Evolutionary conservation across 2,888 invertebrate genomes (phyloP).

Genomic region (Acanthosepion lycidas): DNA sequence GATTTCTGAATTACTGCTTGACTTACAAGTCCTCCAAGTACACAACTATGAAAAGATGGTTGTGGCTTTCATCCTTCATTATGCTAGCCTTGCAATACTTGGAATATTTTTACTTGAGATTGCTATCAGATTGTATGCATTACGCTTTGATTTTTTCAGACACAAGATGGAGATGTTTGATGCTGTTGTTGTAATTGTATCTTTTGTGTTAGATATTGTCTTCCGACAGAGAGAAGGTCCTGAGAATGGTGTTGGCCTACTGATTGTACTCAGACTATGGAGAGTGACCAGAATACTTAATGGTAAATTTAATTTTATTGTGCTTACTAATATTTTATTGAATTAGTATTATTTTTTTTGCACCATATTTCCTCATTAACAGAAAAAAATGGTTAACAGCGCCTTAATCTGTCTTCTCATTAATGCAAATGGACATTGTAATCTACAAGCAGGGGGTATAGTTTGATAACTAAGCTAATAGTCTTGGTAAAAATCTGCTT

Average conservation of each 20-base stretch:
- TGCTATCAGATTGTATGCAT: slow-evolving; percentile 70
- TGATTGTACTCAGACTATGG: slow-evolving; percentile 75
- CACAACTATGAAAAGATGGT: slow-evolving; percentile 58
- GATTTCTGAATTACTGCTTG: slow-evolving; percentile 74
- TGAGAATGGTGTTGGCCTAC: slow-evolving; percentile 71
- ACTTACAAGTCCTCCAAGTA: slow-evolving; percentile 70
- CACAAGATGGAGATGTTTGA: slow-evolving; percentile 76
- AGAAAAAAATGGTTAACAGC: too few relatives aligned
- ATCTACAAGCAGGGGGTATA: too few relatives aligned
- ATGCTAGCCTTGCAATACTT: slow-evolving; percentile 72
- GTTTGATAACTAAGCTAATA: too few relatives aligned
- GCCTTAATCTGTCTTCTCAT: too few relatives aligned
- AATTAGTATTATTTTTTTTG: too few relatives aligned
- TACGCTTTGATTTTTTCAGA: slow-evolving; percentile 72
- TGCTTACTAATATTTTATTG: background rate
- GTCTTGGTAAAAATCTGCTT: too few relatives aligned
- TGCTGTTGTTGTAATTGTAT: slow-evolving; percentile 73
- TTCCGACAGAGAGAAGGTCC: slow-evolving; percentile 70
- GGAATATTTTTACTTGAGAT: slow-evolving; percentile 74
- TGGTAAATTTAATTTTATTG: slow-evolving; percentile 65
- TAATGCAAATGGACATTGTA: too few relatives aligned
- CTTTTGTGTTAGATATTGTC: slow-evolving; percentile 74
- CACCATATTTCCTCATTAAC: too few relatives aligned
- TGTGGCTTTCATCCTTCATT: slow-evolving; percentile 71
- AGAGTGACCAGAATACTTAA: slow-evolving; percentile 75